These are phyloP conservation scores for Atlantisia rogersi DNA, from an alignment of 2,113 vertebrate species.

Conservation along the genomic window DNA sequence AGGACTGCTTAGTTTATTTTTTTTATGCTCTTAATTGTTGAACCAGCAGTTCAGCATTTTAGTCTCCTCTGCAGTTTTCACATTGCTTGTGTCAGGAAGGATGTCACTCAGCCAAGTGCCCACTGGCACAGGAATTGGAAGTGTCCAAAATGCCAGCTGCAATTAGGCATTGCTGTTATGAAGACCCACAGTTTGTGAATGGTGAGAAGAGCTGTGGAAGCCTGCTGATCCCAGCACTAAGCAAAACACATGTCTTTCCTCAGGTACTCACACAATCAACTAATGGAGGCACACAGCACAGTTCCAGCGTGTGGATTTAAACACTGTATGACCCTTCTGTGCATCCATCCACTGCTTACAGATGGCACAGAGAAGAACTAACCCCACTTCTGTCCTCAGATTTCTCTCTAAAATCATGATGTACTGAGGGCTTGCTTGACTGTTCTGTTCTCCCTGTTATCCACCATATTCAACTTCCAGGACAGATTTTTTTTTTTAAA, in stretches of 20 bases:
- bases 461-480: background rate
- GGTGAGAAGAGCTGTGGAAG: background rate
- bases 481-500: background rate
- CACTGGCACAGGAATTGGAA: constrained; percentile 22
- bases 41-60: constrained; percentile 27
- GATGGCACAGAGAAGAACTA: background rate
- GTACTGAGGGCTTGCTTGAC: background rate
- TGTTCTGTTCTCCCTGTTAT: background rate
- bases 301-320: background rate
- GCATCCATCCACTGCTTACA: background rate
- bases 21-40: background rate
- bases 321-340: background rate
- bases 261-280: background rate
- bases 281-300: background rate
- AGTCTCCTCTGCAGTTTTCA: constrained; percentile 25
- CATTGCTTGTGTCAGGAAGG: background rate
- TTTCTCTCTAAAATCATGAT: background rate
- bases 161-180: background rate
- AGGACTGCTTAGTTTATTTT: background rate
- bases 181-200: background rate
- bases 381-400: background rate
- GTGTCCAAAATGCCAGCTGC: constrained; percentile 28
- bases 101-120: constrained; percentile 32
- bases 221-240: background rate
- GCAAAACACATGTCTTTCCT: background rate